Evolutionary conservation across 2,888 invertebrate species (phyloP).

Genomic region (Andrena marginata): DNA sequence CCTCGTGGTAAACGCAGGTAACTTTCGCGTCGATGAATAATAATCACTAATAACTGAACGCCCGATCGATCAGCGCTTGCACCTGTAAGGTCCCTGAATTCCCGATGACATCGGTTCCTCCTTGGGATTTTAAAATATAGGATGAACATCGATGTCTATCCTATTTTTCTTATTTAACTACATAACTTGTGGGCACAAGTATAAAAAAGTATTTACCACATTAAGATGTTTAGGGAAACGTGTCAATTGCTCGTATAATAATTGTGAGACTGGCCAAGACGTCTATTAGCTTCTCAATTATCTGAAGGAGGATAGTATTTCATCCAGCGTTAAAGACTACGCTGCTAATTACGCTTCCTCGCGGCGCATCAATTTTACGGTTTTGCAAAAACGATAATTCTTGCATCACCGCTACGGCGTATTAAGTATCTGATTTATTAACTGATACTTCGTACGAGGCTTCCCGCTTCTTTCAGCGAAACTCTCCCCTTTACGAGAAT

Average conservation of each 20-base stretch:
- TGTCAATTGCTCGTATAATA: slow-evolving; percentile 2
- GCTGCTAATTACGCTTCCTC: slow-evolving; percentile 22
- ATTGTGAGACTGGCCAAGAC: slow-evolving; percentile 1
- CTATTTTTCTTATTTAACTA: slow-evolving; percentile 21
- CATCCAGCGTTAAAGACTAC: background rate
- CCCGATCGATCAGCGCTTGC: slow-evolving; percentile 66
- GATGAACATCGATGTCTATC: slow-evolving; percentile 25
- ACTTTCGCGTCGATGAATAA: slow-evolving; percentile 70
- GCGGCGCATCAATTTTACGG: slow-evolving; percentile 15
- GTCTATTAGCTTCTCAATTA: slow-evolving; percentile 3
- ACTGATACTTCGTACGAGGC: slow-evolving; percentile 28
- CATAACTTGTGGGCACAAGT: slow-evolving; percentile 3
- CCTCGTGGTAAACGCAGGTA: slow-evolving; percentile 26
- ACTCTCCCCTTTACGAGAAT: background rate
- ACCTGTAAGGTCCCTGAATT: slow-evolving; percentile 50
- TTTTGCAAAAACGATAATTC: slow-evolving; percentile 15
- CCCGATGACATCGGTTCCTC: slow-evolving; percentile 25
- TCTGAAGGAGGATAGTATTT: too few relatives aligned
- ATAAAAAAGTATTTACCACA: too few relatives aligned
- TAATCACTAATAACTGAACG: slow-evolving; percentile 69
- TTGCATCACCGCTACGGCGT: background rate
- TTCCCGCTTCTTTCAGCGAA: background rate
- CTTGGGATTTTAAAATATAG: slow-evolving; percentile 51
- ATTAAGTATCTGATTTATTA: slow-evolving; percentile 24
- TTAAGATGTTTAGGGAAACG: slow-evolving; percentile 5